A percentile compares a stretch with the other conserved stretches of the same genome.
Evolutionary conservation across 2,113 vertebrate genomes (phyloP).

Genomic region (Phalacrocorax carbo): DNA sequence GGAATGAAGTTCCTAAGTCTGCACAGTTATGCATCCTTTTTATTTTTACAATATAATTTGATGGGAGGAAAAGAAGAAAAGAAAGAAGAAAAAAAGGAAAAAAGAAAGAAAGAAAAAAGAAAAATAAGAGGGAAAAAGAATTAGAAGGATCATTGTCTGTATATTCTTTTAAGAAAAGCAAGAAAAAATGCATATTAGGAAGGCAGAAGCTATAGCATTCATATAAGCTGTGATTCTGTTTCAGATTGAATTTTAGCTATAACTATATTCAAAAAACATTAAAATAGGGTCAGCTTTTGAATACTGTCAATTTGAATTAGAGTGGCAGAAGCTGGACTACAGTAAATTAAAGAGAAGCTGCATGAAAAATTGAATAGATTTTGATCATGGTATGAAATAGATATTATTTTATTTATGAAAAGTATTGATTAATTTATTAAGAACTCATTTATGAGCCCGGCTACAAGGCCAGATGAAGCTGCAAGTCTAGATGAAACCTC

Average conservation of each 20-base stretch:
- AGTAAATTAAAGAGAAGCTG: not conserved
- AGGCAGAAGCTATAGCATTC: not conserved
- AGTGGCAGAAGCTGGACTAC: not conserved
- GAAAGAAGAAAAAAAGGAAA: not conserved
- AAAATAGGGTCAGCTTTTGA: not conserved
- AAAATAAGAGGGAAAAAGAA: no score
- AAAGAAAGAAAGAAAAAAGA: no score
- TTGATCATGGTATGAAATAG: conserved; percentile 18
- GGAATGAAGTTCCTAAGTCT: not conserved
- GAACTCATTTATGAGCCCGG: not conserved
- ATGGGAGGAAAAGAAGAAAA: not conserved
- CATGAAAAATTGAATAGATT: conserved; percentile 51
- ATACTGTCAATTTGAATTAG: not conserved
- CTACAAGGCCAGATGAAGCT: not conserved
- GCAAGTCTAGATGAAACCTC: not conserved
- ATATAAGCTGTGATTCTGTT: not conserved
- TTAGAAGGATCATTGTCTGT: not conserved
- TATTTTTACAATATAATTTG: not conserved
- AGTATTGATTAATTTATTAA: conserved; percentile 21
- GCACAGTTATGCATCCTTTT: not conserved
- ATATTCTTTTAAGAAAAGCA: not conserved
- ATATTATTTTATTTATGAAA: conserved; percentile 56
- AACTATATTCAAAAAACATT: not conserved
- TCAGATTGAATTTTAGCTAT: not conserved
- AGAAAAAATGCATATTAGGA: not conserved